A percentile compares a stretch with the other conserved stretches of the same genome.
These are phyloP conservation scores for Drosophila takahashii DNA, from an alignment of 1,140 invertebrate species.

Conservation along the genomic window DNA sequence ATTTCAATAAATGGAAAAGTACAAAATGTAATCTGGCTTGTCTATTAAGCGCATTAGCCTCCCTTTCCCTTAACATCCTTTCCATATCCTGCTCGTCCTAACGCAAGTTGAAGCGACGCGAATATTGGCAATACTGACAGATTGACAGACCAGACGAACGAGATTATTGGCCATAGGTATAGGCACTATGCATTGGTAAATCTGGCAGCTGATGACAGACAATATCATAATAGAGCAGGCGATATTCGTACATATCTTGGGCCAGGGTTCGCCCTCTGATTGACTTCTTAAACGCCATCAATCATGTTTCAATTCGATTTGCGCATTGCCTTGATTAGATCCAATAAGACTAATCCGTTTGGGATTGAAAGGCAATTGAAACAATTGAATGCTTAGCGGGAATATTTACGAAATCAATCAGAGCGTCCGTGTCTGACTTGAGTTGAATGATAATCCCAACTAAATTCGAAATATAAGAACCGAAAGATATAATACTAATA, in stretches of 20 bases:
- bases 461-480: neutral
- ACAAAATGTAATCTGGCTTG: constrained; percentile 28
- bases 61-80: neutral
- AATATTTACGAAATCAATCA: constrained; percentile 1
- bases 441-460: no score
- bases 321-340: constrained; percentile 17
- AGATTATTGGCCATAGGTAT: constrained; percentile 34
- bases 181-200: constrained; percentile 11
- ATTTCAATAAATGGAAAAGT: neutral
- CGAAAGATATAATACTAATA: neutral
- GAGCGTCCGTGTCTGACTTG: neutral
- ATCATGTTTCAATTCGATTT: constrained; percentile 20
- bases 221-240: constrained; percentile 14
- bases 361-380: constrained; percentile 23
- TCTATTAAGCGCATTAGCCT: constrained; percentile 46
- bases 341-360: constrained; percentile 25
- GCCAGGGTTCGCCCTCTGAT: neutral
- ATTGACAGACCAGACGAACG: constrained; percentile 38
- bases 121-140: constrained; percentile 30
- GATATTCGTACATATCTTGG: neutral
- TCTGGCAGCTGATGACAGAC: constrained; percentile 33
- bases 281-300: constrained; percentile 42
- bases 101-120: constrained; percentile 16
- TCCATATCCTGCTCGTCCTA: neutral
- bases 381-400: constrained; percentile 9